A percentile compares a stretch with the other conserved stretches of the same genome.
Conservation (phyloP, 1,140 invertebrate genomes). For the Cotesia vestalis region DNA sequence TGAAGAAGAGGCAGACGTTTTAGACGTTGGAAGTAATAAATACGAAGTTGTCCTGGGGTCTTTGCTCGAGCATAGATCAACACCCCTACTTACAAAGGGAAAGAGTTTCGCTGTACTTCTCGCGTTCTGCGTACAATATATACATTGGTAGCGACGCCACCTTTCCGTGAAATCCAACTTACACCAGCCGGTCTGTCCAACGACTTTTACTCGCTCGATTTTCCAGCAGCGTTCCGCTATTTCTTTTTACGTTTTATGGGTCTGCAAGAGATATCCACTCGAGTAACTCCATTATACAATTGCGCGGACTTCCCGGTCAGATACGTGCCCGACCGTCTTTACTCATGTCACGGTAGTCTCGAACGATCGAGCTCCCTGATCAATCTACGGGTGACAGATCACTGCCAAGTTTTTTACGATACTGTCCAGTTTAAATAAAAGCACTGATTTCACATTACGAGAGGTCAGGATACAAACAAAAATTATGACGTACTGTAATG, state of each 20-base stretch:
- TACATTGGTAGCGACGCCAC: neutral
- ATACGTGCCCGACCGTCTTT: slow-evolving; percentile 11
- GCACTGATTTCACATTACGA: too few species aligned
- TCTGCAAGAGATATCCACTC: slow-evolving; percentile 34
- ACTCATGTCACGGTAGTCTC: neutral
- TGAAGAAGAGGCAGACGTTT: slow-evolving; percentile 23
- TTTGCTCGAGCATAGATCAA: slow-evolving; percentile 29
- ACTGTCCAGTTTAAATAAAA: neutral
- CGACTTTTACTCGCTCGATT: slow-evolving; percentile 2
- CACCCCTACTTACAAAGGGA: slow-evolving; percentile 15
- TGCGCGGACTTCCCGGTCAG: slow-evolving; percentile 25
- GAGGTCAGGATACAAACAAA: too few species aligned
- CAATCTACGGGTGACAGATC: neutral
- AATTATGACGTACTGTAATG: too few species aligned
- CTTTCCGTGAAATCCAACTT: neutral
- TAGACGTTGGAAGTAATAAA: slow-evolving; percentile 30
- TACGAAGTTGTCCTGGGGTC: slow-evolving; percentile 27
- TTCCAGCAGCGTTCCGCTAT: neutral
- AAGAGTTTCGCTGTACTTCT: slow-evolving; percentile 3
- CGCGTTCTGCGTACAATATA: too few species aligned
- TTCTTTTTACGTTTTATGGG: slow-evolving; percentile 31
- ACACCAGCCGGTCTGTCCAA: neutral
- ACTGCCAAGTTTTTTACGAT: neutral
- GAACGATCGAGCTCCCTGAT: neutral
- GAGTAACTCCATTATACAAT: slow-evolving; percentile 38